Conservation (phyloP, 1,140 invertebrate species). For the Drosophila azteca region DNA sequence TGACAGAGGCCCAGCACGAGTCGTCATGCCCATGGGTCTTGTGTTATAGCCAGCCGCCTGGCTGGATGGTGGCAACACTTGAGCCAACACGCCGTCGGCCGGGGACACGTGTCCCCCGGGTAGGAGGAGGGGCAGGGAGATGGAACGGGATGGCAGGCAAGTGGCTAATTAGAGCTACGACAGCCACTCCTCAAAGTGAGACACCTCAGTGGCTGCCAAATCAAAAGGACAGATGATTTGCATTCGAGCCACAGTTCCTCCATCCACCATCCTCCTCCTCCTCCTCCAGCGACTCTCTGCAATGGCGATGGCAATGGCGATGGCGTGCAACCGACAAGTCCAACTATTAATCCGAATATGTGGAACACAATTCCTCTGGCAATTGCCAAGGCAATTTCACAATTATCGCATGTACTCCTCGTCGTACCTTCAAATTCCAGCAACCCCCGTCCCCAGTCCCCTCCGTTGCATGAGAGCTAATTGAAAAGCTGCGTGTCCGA, state of each 20-base stretch:
- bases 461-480: constrained; percentile 53
- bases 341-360: constrained; percentile 55
- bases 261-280: too few relatives aligned
- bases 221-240: constrained; percentile 2
- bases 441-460: constrained; percentile 32
- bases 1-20: too few relatives aligned
- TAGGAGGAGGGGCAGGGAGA: too few relatives aligned
- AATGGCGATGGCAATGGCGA: neutral
- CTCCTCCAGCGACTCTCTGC: too few relatives aligned
- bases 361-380: constrained; percentile 32
- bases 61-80: too few relatives aligned
- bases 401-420: constrained; percentile 46
- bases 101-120: too few relatives aligned
- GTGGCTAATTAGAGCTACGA: too few relatives aligned
- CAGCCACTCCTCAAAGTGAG: neutral
- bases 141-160: too few relatives aligned
- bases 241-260: neutral
- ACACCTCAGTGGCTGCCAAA: neutral
- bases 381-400: constrained; percentile 49
- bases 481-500: constrained; percentile 64
- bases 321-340: constrained; percentile 4
- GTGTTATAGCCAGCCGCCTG: too few relatives aligned
- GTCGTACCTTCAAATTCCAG: constrained; percentile 41
- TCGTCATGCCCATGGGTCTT: too few relatives aligned
- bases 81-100: too few relatives aligned